Percentiles rank a stretch among this genome's conserved stretches.
Conservation (phyloP, 2,113 vertebrate genomes). For the Australoheros scitulus region DNA sequence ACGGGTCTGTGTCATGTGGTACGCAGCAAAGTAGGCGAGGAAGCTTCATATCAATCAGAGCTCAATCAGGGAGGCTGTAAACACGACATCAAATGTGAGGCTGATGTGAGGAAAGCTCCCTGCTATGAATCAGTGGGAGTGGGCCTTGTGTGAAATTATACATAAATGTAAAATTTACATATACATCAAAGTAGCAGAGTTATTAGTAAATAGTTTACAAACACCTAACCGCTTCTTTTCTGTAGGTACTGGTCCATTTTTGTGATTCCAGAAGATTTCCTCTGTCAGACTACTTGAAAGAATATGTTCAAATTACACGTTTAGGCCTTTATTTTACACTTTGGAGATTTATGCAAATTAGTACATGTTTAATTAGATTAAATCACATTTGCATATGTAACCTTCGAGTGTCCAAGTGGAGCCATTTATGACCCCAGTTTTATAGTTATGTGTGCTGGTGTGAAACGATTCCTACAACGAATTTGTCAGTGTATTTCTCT, state of each 20-base stretch:
- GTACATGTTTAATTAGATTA: background rate
- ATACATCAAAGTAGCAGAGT: background rate
- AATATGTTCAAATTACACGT: background rate
- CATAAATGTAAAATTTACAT: conserved; percentile 1
- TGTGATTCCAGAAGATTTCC: background rate
- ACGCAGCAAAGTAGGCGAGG: conserved; percentile 7
- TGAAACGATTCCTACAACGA: background rate
- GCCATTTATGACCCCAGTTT: background rate
- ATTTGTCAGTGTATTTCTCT: background rate
- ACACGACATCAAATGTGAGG: conserved; percentile 22
- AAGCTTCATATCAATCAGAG: conserved; percentile 7
- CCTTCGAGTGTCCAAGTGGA: background rate
- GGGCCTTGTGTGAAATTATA: background rate
- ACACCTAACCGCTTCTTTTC: background rate
- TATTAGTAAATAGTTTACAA: background rate
- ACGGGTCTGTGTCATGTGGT: background rate
- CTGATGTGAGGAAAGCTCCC: background rate
- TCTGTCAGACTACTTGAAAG: background rate
- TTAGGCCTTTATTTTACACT: background rate
- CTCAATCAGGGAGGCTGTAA: conserved; percentile 11
- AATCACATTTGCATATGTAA: background rate
- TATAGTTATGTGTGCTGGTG: background rate
- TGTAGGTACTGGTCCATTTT: background rate
- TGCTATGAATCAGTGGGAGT: background rate
- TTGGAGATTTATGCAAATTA: background rate